Evolutionary conservation across 2,888 invertebrate species (phyloP).

Genomic region (Sialis lutaria): DNA sequence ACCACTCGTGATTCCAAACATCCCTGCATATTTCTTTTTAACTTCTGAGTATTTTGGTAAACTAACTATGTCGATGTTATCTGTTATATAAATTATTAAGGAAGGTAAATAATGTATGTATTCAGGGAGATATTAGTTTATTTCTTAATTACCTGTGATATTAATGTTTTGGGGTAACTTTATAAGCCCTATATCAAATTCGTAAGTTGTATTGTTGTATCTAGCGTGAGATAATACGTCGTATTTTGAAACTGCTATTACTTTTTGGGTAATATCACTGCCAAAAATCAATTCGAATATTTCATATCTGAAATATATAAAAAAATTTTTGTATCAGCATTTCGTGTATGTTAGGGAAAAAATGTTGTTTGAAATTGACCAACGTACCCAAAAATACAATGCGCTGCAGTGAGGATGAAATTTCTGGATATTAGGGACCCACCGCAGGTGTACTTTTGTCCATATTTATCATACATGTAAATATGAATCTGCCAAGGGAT

Average conservation of each 20-base stretch:
- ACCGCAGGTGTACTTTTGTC: slow-evolving; percentile 1
- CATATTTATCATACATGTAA: slow-evolving; percentile 1
- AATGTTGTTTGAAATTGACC: too few species aligned
- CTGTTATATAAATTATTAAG: background rate
- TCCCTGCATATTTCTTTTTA: background rate
- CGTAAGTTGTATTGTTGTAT: background rate
- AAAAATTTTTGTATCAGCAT: background rate
- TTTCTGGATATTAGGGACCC: slow-evolving; percentile 1
- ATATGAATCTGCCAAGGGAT: slow-evolving; percentile 2
- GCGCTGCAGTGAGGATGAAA: slow-evolving; percentile 1
- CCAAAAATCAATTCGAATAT: slow-evolving; percentile 1
- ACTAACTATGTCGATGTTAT: background rate
- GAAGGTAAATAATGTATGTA: background rate
- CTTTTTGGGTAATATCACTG: background rate
- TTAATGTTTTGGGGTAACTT: background rate
- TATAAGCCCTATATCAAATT: slow-evolving; percentile 2
- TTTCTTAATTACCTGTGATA: background rate
- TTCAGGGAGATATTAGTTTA: background rate
- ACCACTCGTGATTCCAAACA: background rate
- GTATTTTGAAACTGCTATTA: background rate
- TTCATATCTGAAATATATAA: background rate
- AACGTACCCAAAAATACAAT: slow-evolving; percentile 2
- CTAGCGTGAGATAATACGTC: background rate
- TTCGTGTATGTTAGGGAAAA: too few species aligned
- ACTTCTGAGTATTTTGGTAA: background rate